Evolutionary conservation across 1,140 invertebrate genomes (phyloP).

Genomic region (Panulirus ornatus): DNA sequence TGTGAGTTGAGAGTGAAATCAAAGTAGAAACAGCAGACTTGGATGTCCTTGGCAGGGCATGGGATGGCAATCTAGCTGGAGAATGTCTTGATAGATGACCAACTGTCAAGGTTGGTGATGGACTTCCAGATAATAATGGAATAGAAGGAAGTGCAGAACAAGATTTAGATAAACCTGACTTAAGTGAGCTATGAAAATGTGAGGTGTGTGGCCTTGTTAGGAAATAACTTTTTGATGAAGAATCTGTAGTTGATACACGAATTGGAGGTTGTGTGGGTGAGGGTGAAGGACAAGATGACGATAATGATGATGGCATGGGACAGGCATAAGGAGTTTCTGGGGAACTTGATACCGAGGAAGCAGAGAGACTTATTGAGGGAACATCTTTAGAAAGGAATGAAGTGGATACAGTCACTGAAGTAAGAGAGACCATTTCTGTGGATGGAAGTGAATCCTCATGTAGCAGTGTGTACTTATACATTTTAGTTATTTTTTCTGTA

Average conservation of each 20-base stretch:
- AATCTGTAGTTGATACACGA: not conserved
- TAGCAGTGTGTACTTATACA: too few species aligned
- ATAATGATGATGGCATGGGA: not conserved
- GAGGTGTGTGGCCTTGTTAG: not conserved
- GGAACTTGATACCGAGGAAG: not conserved
- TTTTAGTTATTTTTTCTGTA: too few species aligned
- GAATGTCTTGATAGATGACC: not conserved
- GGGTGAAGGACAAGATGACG: not conserved
- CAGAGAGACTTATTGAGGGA: not conserved
- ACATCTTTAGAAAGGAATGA: too few species aligned
- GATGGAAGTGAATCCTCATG: too few species aligned
- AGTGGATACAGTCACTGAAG: too few species aligned
- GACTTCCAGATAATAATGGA: not conserved
- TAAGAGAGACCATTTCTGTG: too few species aligned
- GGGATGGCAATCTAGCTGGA: not conserved
- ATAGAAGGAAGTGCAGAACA: not conserved
- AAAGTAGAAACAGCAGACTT: too few species aligned
- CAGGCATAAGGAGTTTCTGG: too few species aligned
- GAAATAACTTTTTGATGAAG: not conserved
- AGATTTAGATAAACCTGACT: not conserved
- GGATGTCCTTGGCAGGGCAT: too few species aligned
- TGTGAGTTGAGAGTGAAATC: too few species aligned
- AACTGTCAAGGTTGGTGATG: not conserved
- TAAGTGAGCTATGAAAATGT: not conserved
- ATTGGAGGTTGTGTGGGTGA: not conserved